A percentile compares a stretch with the other conserved stretches of the same genome.
phyloP scores from a whole-genome alignment of 2,888 invertebrate species.

The Encarsia formosa region DNA sequence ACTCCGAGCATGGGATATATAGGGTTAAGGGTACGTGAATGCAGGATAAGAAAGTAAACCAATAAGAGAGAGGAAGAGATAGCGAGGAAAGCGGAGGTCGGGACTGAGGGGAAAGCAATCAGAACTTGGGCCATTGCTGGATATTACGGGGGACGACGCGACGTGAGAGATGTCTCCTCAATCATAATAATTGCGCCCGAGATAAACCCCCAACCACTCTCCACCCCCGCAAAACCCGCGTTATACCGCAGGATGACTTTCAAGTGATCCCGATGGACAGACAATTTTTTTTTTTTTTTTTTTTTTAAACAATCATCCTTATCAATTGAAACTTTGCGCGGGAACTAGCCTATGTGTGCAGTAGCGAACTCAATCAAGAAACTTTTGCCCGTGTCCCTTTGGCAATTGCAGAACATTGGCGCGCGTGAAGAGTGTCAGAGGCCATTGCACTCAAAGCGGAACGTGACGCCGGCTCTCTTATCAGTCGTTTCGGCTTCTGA shows the following conservation, averaged over 20 bases:
- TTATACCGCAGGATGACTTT: background rate
- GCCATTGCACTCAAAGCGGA: slow-evolving; percentile 44
- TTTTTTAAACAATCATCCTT: too few species aligned
- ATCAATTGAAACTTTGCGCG: too few species aligned
- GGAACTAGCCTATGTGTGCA: too few species aligned
- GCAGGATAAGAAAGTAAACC: slow-evolving; percentile 17
- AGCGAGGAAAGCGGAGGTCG: slow-evolving; percentile 17
- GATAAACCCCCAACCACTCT: slow-evolving; percentile 39
- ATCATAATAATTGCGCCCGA: slow-evolving; percentile 51
- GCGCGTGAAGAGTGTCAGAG: background rate
- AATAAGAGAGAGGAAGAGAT: background rate
- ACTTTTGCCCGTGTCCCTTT: background rate
- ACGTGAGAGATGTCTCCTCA: slow-evolving; percentile 52
- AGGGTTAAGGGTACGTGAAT: slow-evolving; percentile 30
- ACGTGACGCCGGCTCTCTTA: slow-evolving; percentile 48
- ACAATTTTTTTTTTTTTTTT: background rate
- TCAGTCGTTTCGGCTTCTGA: slow-evolving; percentile 33
- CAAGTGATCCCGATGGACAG: background rate
- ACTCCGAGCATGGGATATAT: too few species aligned
- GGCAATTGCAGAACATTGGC: background rate
- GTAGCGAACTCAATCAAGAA: background rate
- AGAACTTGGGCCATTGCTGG: slow-evolving; percentile 52
- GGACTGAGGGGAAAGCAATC: slow-evolving; percentile 48
- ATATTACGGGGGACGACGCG: slow-evolving; percentile 51
- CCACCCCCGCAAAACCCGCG: background rate